Percentiles rank a stretch among this genome's conserved stretches.
Evolutionary conservation across 2,113 vertebrate species (phyloP).

Genomic region (Rhinoderma darwinii): DNA sequence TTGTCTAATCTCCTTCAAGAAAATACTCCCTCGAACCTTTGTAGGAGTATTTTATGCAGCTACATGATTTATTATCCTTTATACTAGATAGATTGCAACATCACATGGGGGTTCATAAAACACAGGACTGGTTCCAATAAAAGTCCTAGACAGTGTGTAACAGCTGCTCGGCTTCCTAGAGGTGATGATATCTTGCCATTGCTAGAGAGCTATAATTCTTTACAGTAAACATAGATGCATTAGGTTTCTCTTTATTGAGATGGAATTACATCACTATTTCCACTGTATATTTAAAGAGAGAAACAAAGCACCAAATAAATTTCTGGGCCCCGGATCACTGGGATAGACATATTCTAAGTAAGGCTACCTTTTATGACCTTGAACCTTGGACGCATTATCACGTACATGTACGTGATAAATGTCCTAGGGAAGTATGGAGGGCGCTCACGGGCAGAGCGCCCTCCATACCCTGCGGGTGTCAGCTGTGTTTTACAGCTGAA

Average conservation of each 20-base stretch:
- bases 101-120: conserved; percentile 10
- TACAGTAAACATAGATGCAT: conserved; percentile 46
- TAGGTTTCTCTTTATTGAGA: conserved; percentile 33
- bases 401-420: too few species aligned
- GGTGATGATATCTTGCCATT: conserved; percentile 10
- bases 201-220: conserved; percentile 33
- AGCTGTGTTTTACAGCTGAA: too few species aligned
- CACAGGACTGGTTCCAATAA: conserved; percentile 25
- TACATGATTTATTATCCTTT: conserved; percentile 15
- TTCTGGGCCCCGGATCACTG: background rate
- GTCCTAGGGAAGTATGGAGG: too few species aligned
- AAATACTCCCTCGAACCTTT: background rate
- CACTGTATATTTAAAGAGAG: background rate
- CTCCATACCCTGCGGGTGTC: too few species aligned
- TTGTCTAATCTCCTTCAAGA: conserved; percentile 1
- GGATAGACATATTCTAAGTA: background rate
- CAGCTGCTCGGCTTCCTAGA: conserved; percentile 13
- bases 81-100: conserved; percentile 26
- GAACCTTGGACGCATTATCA: too few species aligned
- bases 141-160: conserved; percentile 34
- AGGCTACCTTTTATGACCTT: background rate
- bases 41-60: background rate
- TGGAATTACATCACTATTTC: background rate
- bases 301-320: background rate
- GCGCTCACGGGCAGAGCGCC: too few species aligned